Base-by-base conservation (phyloP, 2,888 invertebrate genomes). In the Megamerina dolium region DNA sequence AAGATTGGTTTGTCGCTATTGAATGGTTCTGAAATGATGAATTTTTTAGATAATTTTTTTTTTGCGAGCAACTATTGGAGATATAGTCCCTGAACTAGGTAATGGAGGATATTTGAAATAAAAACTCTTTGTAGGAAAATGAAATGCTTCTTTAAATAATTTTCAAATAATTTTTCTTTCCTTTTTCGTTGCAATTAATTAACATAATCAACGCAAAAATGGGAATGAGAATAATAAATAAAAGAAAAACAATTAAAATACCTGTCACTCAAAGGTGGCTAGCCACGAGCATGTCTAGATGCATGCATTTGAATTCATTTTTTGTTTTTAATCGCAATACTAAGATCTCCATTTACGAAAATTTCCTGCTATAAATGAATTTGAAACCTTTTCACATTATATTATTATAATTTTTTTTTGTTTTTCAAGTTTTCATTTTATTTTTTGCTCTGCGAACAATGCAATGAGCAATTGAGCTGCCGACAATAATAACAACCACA, bases 141-240 rank as follows among this genome's bases (percentile, higher is more conserved):
- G 23, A 23, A 23, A 23, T 10, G 8, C 23, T 23, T 23, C 23
- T 8, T 23, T 6, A 8, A 23, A 23, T 6, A 8, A 23, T 6
- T 23, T 6, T 23, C 23, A n/a, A n/a, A n/a, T n/a, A n/a, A n/a
- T n/a, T n/a, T 23, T 23, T 23, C 23, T 23, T 23, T n/a, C n/a
- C n/a, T n/a, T n/a, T n/a, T n/a, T n/a, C n/a, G n/a, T n/a, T n/a
- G n/a, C n/a, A n/a, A 19, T 20, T 36, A 37, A 51, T 51, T 51
- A 48, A 29, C 51, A 51, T 51, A 51, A 51, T 51, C 51, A 43
- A 46, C 48, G 51, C 48, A 41, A 45, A 45, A n/a, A n/a, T n/a
- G n/a, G n/a, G n/a, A n/a, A 10, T 23, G 23, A 10, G 10, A 23
- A 23, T 23, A 6, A 23, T 23, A 23, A 23, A 8, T 10, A 23